Evolutionary conservation across 2,888 invertebrate species (phyloP).

Genomic region (Acleris sparsana): DNA sequence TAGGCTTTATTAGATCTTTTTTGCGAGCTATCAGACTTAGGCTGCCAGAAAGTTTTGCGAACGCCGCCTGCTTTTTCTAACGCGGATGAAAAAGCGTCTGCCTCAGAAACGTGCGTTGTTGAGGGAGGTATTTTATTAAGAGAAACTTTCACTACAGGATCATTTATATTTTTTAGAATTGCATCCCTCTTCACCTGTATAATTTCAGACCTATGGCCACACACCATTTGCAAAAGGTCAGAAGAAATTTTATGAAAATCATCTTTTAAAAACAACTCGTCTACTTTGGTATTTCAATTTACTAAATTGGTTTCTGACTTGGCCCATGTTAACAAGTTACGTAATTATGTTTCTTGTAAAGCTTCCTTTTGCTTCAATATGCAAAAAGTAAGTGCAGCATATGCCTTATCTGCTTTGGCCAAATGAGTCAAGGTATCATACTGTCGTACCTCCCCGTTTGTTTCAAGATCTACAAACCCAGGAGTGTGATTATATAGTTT

Average conservation of each 20-base stretch:
- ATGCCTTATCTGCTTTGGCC: constrained; percentile 27
- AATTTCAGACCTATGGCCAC: constrained; percentile 30
- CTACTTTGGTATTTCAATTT: constrained; percentile 23
- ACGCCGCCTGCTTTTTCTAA: constrained; percentile 24
- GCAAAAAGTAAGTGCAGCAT: constrained; percentile 33
- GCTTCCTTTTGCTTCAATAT: constrained; percentile 33
- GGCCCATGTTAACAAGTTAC: constrained; percentile 24
- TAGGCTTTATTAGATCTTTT: background rate
- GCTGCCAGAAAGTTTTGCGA: constrained; percentile 20
- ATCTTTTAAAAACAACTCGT: constrained; percentile 23
- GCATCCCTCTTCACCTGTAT: background rate
- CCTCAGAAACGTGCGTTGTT: constrained; percentile 16
- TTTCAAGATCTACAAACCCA: constrained; percentile 32
- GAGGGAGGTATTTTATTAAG: constrained; percentile 20
- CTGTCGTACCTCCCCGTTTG: constrained; percentile 32
- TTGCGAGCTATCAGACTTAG: background rate
- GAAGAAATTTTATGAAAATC: constrained; percentile 13
- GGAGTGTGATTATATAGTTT: constrained; percentile 35
- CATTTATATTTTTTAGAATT: background rate
- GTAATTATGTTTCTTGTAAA: constrained; percentile 29
- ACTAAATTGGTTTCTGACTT: constrained; percentile 14
- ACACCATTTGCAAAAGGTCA: constrained; percentile 31
- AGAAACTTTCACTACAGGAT: no score
- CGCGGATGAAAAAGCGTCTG: constrained; percentile 20
- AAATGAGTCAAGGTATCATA: constrained; percentile 30